These are phyloP conservation scores for Datnioides undecimradiatus DNA, from an alignment of 2,113 vertebrate genomes.

Conservation along the genomic window DNA sequence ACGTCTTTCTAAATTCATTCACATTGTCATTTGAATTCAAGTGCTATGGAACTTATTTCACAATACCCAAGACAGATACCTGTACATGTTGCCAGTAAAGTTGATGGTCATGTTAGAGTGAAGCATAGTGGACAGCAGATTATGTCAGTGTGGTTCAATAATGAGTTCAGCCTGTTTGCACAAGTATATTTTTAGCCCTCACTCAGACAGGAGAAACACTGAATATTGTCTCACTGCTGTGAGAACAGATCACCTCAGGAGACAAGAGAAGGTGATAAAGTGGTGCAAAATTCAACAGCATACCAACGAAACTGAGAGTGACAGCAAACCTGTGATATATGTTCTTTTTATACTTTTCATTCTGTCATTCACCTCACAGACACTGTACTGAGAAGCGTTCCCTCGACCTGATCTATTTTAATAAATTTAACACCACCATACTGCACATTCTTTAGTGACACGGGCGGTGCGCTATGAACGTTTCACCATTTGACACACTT, in stretches of 20 bases:
- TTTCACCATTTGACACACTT: not conserved
- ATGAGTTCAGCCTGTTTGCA: conserved; percentile 45
- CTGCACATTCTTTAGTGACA: not conserved
- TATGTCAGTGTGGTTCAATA: conserved; percentile 32
- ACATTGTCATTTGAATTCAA: not conserved
- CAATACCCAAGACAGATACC: not conserved
- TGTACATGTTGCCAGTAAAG: not conserved
- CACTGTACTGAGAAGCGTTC: not conserved
- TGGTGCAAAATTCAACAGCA: conserved; percentile 57
- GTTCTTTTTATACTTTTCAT: conserved; percentile 11
- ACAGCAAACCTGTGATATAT: conserved; percentile 14
- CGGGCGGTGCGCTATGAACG: too few species aligned
- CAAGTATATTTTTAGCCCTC: conserved; percentile 55
- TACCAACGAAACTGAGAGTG: conserved; percentile 3
- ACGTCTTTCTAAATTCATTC: too few species aligned
- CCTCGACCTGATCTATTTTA: not conserved
- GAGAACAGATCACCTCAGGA: conserved; percentile 48
- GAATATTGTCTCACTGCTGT: conserved; percentile 36
- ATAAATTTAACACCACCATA: not conserved
- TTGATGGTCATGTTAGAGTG: not conserved
- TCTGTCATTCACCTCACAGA: not conserved
- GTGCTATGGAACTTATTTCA: not conserved
- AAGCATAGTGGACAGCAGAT: conserved; percentile 1
- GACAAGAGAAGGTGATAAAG: conserved; percentile 41
- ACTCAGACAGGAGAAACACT: conserved; percentile 38